Evolutionary conservation across 2,113 vertebrate genomes (phyloP).

Genomic region (Notothenia coriiceps): DNA sequence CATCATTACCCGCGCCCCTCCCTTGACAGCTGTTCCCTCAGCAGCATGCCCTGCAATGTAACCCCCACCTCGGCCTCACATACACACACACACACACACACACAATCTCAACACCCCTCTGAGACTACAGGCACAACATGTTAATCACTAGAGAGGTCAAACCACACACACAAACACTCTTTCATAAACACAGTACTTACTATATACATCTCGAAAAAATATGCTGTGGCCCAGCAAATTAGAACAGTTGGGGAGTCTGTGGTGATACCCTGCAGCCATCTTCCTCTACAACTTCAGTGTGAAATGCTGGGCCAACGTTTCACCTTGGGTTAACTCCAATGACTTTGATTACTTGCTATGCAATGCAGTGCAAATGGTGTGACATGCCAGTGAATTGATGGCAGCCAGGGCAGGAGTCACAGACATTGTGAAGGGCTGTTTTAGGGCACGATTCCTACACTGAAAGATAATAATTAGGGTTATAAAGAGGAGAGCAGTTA

Average conservation of each 20-base stretch:
- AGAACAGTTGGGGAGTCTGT: neutral
- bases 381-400: neutral
- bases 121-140: slow-evolving; percentile 46
- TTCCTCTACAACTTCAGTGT: slow-evolving; percentile 1
- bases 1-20: slow-evolving; percentile 63
- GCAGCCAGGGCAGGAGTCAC: neutral
- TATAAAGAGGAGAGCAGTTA: neutral
- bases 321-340: slow-evolving; percentile 21
- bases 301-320: slow-evolving; percentile 12
- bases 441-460: neutral
- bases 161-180: slow-evolving; percentile 36
- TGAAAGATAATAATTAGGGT: neutral
- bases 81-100: slow-evolving; percentile 18
- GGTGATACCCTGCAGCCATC: neutral
- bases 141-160: slow-evolving; percentile 64
- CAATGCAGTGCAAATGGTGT: slow-evolving; percentile 11
- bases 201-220: neutral
- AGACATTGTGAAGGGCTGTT: neutral
- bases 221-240: slow-evolving; percentile 1
- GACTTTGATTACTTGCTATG: slow-evolving; percentile 23
- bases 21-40: slow-evolving; percentile 77
- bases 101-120: slow-evolving; percentile 25
- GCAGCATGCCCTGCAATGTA: slow-evolving; percentile 47
- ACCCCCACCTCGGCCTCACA: slow-evolving; percentile 14
- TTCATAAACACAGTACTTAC: slow-evolving; percentile 2